Base-by-base conservation (phyloP, 2,797 vertebrate genomes). In the Centropyge bicolor region DNA sequence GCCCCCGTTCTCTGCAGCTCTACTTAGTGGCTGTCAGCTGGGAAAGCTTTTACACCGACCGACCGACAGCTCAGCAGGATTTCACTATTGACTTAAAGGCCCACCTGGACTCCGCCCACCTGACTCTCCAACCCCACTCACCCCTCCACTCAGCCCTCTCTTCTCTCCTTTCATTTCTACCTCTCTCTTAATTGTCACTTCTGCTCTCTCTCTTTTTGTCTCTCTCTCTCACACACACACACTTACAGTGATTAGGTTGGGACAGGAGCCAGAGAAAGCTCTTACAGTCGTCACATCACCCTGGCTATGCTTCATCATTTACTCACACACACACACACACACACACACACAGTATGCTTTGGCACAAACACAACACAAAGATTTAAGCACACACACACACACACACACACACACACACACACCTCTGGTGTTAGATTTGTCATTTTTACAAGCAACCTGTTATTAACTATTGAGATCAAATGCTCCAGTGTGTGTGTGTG, bases 161-260 rank as follows among this genome's bases (percentile, higher is more conserved):
- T 62, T 19, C 20, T 12, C 4, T 27, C 2, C 20, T 70, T 51
- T 54, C 62, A 22, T 40, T 38, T 43, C 9, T n/a, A 1, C 35
- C 56, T n/a, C 48, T 43, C 38, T 56, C 52, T 40, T 36, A 7
- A 35, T 62, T 9, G 0, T 56, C 51, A 51, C 57, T 20, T 24
- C 9, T 54, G 4, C 63, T 36, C 67, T 24, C 65, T 45, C 54
- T 46, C 48, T 49, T 40, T 27, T 40, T 31, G 13, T n/a, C 10
- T 35, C 72, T 24, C 65, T 36, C 62, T 36, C 59, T 55, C 59
- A 27, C 54, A 20, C 31, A 19, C 8, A 16, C 52, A 3, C 70
- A 88, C 91, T 88, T 85, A 89, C 63, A 60, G 73, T 78, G 81
- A 91, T 89, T 89, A 88, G 59, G 65, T 85, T 72, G 82, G 86